Percentiles rank a stretch among this genome's conserved stretches.
Conservation (phyloP, 2,113 vertebrate genomes). For the Lates calcarifer region DNA sequence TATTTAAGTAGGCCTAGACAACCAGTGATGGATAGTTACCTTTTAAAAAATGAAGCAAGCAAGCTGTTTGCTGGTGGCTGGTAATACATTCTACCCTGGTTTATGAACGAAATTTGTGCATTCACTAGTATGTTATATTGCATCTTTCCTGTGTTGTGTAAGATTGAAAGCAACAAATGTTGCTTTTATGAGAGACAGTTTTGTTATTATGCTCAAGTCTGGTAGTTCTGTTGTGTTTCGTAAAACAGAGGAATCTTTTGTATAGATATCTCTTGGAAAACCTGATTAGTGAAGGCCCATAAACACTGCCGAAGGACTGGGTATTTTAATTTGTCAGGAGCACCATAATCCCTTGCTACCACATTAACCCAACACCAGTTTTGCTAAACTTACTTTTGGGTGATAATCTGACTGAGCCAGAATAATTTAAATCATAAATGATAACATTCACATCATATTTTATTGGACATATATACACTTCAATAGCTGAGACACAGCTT, state of each 20-base stretch:
- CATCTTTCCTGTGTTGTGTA: too few species aligned
- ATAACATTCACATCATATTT: neutral
- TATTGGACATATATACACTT: neutral
- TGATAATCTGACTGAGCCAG: neutral
- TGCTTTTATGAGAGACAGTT: neutral
- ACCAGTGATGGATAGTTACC: neutral
- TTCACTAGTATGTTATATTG: neutral
- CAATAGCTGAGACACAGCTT: neutral
- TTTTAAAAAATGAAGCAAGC: neutral
- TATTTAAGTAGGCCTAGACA: neutral
- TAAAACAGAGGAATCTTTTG: neutral
- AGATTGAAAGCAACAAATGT: constrained; percentile 6
- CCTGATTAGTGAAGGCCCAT: neutral
- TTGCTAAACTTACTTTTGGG: neutral
- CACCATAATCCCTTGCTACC: neutral
- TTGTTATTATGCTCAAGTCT: neutral
- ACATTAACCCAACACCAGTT: neutral
- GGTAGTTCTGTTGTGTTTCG: neutral
- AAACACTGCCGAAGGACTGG: neutral
- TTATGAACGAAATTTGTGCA: neutral
- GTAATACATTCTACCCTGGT: neutral
- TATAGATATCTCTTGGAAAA: neutral
- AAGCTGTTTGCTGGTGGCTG: neutral
- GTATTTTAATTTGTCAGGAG: neutral
- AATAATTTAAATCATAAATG: neutral